A percentile compares a stretch with the other conserved stretches of the same genome.
Conservation (phyloP, 2,113 vertebrate genomes). For the Perognathus longimembris region DNA sequence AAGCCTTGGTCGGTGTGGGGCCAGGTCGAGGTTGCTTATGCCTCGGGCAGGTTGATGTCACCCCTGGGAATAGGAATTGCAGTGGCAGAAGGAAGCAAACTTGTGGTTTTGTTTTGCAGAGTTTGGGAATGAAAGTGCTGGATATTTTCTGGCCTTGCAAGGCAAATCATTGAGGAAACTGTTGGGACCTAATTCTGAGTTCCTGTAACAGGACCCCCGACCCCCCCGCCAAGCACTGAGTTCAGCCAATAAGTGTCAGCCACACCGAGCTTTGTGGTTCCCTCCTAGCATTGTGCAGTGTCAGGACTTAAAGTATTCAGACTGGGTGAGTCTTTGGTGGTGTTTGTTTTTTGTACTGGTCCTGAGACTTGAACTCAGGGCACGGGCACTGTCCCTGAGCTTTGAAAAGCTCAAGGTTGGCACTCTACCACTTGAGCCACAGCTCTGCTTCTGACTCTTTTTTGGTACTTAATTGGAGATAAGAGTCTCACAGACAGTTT, state of each 20-base stretch:
- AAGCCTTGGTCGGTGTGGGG: too few species aligned
- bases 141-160: not conserved
- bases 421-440: too few species aligned
- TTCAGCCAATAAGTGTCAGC: not conserved
- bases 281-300: not conserved
- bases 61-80: not conserved
- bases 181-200: not conserved
- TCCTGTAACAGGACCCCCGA: not conserved
- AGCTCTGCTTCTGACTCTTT: too few species aligned
- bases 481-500: too few species aligned
- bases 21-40: conserved; percentile 21
- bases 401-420: too few species aligned
- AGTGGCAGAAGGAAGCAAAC: not conserved
- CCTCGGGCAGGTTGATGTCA: not conserved
- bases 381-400: too few species aligned
- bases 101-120: not conserved
- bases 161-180: conserved; percentile 15
- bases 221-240: fast-evolving
- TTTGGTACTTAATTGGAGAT: too few species aligned
- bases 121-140: too few species aligned
- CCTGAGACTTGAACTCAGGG: too few species aligned
- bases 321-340: not conserved
- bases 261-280: not conserved
- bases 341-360: too few species aligned
- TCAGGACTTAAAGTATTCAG: conserved; percentile 15